Base-by-base conservation (phyloP, 2,113 vertebrate genomes). In the Paratilapia polleni region DNA sequence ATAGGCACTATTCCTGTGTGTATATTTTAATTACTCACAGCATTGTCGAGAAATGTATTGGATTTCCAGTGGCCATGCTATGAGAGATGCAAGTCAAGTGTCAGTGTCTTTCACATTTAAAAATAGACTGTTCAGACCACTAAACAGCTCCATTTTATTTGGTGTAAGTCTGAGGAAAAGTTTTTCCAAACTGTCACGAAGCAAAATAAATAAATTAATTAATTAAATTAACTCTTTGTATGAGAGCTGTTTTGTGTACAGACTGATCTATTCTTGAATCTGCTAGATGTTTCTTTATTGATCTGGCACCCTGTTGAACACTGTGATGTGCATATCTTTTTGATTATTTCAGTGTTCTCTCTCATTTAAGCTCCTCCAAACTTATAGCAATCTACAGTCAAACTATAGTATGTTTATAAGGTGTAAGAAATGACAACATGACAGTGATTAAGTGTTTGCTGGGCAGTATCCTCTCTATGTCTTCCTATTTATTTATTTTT, bases 1-100 rank as follows among this genome's bases (percentile, higher is more conserved):
- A 87, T 63, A 78, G 56, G 22, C 77, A 64, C 77, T 58, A 75
- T 36, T 41, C 24, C 1, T 62, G 49, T 76, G 43, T 77, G 13
- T 38, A 12, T 68, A 6, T 77, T 86, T 70, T 6, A 19, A 34
- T 58, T 52, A 26, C 24, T 73, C 26, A 79, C 74, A 41, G 59
- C 76, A 36, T 13, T 52, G 22, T 57, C 17, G 78, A 47, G 56
- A 74, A 79, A 56, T 61, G 26, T 57, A 19, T 57, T 81, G 41
- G 78, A 62, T 28, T 80, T 54, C 19, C 11, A 62, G 26, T 14
- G 8, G 24, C 43, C 19, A 8, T 54, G 49, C 49, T 20, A 9
- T 54, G 22, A 83, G 57, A 81, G 76, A 52, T 54, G 19, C 26
- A 22, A 47, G 28, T 64, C 78, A 47, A 49, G 80, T 68, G 60